A percentile compares a stretch with the other conserved stretches of the same genome.
These are phyloP conservation scores for Nemapogon koenigi DNA, from an alignment of 2,888 invertebrate species.

Conservation along the genomic window DNA sequence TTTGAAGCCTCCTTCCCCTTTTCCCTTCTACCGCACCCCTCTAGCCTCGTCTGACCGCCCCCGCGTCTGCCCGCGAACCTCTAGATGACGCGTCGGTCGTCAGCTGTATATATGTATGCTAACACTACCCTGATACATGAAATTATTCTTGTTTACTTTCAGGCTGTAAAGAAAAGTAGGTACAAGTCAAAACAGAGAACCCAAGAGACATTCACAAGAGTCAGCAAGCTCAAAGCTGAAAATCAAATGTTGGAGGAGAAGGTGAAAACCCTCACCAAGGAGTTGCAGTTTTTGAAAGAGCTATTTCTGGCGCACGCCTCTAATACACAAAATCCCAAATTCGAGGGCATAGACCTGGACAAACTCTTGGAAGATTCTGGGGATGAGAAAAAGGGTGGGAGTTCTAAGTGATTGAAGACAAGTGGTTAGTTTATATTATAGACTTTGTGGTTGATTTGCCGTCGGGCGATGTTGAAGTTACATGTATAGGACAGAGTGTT, in stretches of 20 bases:
- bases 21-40: no score
- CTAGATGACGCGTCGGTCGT: neutral
- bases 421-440: no score
- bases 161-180: conserved; percentile 85
- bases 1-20: no score
- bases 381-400: conserved; percentile 39
- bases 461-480: no score
- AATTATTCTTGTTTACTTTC: conserved; percentile 19
- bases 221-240: conserved; percentile 77
- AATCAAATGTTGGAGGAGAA: conserved; percentile 82
- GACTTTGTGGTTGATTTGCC: no score
- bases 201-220: conserved; percentile 77
- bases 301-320: conserved; percentile 82
- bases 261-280: conserved; percentile 81
- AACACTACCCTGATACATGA: neutral
- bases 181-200: conserved; percentile 80
- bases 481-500: no score
- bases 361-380: conserved; percentile 62
- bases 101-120: neutral
- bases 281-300: conserved; percentile 80
- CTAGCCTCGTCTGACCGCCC: no score
- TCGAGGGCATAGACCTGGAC: conserved; percentile 63
- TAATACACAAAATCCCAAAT: conserved; percentile 58
- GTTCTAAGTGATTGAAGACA: conserved; percentile 18
- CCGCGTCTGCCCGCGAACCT: no score